Base-by-base conservation (phyloP, 2,797 vertebrate genomes). In the Lacerta bilineata region DNA sequence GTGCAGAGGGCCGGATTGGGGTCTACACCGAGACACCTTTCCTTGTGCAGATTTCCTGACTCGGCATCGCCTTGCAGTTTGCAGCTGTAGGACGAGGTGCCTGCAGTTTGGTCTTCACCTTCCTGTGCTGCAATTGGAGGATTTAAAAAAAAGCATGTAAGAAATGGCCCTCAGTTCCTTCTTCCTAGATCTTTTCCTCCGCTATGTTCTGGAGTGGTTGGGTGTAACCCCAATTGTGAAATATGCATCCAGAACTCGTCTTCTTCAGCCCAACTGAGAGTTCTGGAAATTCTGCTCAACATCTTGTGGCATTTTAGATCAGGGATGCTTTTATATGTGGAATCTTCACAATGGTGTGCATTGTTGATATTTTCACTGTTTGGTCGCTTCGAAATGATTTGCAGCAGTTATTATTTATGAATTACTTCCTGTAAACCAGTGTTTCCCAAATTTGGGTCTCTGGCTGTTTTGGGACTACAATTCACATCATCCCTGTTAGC, bases 11-110 rank as follows among this genome's bases (percentile, higher is more conserved):
- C 94, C 0, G 55, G 69, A 25, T 71, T 9, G 0, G 5, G 8
- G 1, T 29, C 75, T 0, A 46, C 43, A 9, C 9, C 1, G 1
- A 23, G 33, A 7, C 36, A 61, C 6, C 36, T 36, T 4, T 81
- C 85, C 83, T 90, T 90, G 7, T 43, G 9, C 8, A 36, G 46
- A 18, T 25, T 46, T n/a, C 50, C 79, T 6, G 61, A 25, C 43
- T 77, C 61, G 0, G 8, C 33, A 0, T 41, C 43, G 2, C 9
- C 84, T 43, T 1, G 64, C 3, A 46, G 13, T 25, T 36, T 0
- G 6, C 29, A 27, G 11, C 41, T 18, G 43, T 71, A 18, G n/a
- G 79, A 50, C 2, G 2, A 0, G 2, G 18, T 9, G 0, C n/a
- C 46, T 1, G 29, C 18, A 1, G 8, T 8, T 8, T 18, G 46